A percentile compares a stretch with the other conserved stretches of the same genome.
Conservation (phyloP, 2,113 vertebrate species). For the Eptatretus burgeri region DNA sequence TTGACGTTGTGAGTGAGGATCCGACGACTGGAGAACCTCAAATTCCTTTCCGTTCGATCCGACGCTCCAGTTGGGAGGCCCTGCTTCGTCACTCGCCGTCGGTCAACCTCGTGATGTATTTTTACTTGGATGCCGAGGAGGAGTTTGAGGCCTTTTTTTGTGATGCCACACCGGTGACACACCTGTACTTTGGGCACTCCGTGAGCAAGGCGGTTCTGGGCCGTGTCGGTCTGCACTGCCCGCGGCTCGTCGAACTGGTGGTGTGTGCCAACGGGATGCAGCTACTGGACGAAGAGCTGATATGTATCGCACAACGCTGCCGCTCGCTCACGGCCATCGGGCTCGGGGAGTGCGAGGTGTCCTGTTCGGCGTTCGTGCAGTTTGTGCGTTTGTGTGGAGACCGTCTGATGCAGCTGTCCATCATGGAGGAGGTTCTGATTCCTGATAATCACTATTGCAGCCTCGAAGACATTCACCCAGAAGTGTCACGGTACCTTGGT, state of each 20-base stretch:
- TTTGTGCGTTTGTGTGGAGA: conserved; percentile 88
- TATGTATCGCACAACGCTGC: conserved; percentile 70
- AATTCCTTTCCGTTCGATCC: conserved; percentile 59
- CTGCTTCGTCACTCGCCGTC: conserved; percentile 79
- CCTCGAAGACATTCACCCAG: conserved; percentile 88
- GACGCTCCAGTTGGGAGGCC: conserved; percentile 97
- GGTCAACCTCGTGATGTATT: conserved; percentile 95
- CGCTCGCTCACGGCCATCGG: conserved; percentile 67
- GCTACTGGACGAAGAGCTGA: conserved; percentile 81
- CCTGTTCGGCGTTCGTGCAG: conserved; percentile 86
- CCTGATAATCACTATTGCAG: conserved; percentile 63
- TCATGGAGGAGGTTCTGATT: conserved; percentile 92
- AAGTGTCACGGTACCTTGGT: conserved; percentile 83
- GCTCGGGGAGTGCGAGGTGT: conserved; percentile 79
- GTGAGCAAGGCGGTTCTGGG: conserved; percentile 88
- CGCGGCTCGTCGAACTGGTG: conserved; percentile 68
- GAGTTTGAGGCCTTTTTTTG: conserved; percentile 82
- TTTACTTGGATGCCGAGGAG: conserved; percentile 76
- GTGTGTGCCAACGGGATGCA: conserved; percentile 78
- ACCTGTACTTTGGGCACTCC: conserved; percentile 77
- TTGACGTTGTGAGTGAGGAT: conserved; percentile 87
- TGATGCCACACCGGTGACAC: conserved; percentile 64
- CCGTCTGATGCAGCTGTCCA: conserved; percentile 64
- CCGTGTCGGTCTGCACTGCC: conserved; percentile 65
- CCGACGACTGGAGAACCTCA: conserved; percentile 24